Evolutionary conservation across 2,797 vertebrate species (phyloP).

Genomic region (Cuniculus paca): DNA sequence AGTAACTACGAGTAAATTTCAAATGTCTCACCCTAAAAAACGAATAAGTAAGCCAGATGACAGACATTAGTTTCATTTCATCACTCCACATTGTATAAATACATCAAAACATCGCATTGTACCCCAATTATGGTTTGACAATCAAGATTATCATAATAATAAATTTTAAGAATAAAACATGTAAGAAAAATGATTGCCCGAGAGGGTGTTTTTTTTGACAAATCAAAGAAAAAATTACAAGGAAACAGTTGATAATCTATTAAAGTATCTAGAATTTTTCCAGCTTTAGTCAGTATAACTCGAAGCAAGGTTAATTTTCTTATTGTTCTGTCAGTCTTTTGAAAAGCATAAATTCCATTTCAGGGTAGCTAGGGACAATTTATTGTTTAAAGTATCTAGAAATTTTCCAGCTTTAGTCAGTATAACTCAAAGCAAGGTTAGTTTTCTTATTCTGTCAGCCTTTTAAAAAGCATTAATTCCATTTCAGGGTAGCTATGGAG

Average conservation of each 20-base stretch:
- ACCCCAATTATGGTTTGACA: background rate
- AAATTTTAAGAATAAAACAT: background rate
- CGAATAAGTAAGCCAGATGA: background rate
- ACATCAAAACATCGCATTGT: background rate
- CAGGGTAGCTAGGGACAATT: background rate
- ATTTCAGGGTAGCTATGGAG: background rate
- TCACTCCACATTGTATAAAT: background rate
- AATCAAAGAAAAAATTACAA: background rate
- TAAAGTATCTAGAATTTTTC: constrained; percentile 34
- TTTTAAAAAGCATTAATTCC: constrained; percentile 54
- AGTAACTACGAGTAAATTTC: background rate
- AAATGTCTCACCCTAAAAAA: background rate
- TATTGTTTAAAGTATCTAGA: constrained; percentile 1
- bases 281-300: constrained; percentile 47
- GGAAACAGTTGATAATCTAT: background rate
- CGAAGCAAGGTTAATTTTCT: constrained; percentile 20
- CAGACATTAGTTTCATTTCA: background rate
- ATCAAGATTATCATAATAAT: background rate
- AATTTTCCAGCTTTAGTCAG: constrained; percentile 54
- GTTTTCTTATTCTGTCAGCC: background rate
- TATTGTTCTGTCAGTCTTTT: constrained; percentile 24
- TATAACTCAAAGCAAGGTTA: constrained; percentile 24
- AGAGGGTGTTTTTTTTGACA: background rate
- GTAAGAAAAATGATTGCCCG: background rate
- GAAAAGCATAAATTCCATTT: constrained; percentile 52